Evolutionary conservation across 2,113 vertebrate genomes (phyloP).

Genomic region (Thymallus thymallus): DNA sequence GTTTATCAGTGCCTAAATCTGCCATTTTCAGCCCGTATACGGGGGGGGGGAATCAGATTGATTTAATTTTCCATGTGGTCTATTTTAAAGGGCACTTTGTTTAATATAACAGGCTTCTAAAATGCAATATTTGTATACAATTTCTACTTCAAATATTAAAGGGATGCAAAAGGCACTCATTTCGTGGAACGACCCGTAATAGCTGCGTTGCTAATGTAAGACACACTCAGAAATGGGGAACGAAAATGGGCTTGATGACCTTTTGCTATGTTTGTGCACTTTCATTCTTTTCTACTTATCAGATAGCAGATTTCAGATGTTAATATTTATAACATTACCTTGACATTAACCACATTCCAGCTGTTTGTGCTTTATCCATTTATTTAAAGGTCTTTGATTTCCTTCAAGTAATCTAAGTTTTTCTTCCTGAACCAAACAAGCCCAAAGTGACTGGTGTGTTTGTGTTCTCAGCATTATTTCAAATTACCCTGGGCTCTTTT

Average conservation of each 20-base stretch:
- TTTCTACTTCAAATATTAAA: too few relatives aligned
- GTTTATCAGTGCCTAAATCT: too few relatives aligned
- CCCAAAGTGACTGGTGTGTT: conserved; percentile 28
- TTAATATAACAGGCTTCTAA: too few relatives aligned
- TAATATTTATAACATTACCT: conserved; percentile 37
- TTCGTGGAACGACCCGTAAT: not conserved
- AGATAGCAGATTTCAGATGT: conserved; percentile 22
- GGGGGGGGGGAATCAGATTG: too few relatives aligned
- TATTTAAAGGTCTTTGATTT: conserved; percentile 33
- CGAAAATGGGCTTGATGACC: conserved; percentile 19
- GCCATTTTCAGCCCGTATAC: too few relatives aligned
- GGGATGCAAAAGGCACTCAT: too few relatives aligned
- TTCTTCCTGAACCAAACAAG: conserved; percentile 35
- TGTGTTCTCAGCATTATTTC: conserved; percentile 31
- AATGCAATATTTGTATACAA: too few relatives aligned
- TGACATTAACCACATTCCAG: conserved; percentile 59
- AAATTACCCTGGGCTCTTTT: conserved; percentile 26
- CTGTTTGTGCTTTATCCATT: conserved; percentile 42
- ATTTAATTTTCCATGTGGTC: too few relatives aligned
- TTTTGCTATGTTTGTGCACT: conserved; percentile 31
- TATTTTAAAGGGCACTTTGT: too few relatives aligned
- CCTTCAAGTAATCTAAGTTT: not conserved
- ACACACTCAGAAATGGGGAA: conserved; percentile 25
- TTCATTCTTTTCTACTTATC: conserved; percentile 18
- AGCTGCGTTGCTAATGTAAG: conserved; percentile 30